These are phyloP conservation scores for Nibea coibor DNA, from an alignment of 2,113 vertebrate genomes.

Conservation along the genomic window DNA sequence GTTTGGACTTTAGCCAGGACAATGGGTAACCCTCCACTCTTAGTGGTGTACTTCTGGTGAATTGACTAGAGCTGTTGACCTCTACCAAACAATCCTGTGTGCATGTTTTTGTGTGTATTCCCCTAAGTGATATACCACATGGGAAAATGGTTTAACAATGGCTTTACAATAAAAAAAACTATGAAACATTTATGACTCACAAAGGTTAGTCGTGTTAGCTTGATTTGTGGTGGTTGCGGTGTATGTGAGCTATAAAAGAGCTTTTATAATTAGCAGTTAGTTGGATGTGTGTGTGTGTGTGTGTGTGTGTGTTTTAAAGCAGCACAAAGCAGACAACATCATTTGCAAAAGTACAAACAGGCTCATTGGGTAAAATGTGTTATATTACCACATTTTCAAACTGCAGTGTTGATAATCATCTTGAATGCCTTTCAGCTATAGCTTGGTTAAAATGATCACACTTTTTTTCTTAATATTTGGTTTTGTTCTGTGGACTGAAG, in stretches of 20 bases:
- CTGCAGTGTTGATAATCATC: neutral
- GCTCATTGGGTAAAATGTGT: neutral
- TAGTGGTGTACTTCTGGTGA: neutral
- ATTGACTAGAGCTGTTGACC: neutral
- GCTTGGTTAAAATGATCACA: too few species aligned
- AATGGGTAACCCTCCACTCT: too few species aligned
- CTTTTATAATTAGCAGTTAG: constrained; percentile 5
- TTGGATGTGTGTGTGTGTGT: neutral
- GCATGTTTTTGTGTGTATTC: neutral
- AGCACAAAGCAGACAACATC: neutral
- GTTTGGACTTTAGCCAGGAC: too few species aligned
- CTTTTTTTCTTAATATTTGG: too few species aligned
- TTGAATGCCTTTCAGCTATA: neutral
- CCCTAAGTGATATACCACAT: neutral
- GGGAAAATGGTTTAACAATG: neutral
- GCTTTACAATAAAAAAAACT: neutral
- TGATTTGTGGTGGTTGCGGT: neutral
- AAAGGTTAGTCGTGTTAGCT: neutral
- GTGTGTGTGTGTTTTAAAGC: neutral
- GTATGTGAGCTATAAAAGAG: neutral
- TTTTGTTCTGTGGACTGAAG: neutral
- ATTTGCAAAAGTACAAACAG: neutral
- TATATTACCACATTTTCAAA: neutral
- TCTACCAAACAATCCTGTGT: neutral
- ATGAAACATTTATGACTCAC: neutral